Base-by-base conservation (phyloP, 53 echinoderm and acorn worm species). In the Pentamera pediparva region DNA sequence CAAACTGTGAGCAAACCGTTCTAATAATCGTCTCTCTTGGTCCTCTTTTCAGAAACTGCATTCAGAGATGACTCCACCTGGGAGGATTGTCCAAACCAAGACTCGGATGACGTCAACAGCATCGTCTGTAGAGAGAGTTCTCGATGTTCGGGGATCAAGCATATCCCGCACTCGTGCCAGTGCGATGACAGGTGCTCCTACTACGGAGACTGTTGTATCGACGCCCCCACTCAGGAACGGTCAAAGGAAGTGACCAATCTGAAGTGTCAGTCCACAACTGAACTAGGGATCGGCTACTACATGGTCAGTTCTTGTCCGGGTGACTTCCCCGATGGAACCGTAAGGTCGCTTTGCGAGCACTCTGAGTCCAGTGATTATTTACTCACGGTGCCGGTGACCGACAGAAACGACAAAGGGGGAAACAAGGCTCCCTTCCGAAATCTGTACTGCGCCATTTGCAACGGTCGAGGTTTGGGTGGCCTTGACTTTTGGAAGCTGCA, bases 391-490 rank as follows among this genome's bases (percentile, higher is more conserved):
- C 81, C 81, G 4, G 62, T 72, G 40, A 37, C 73, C 17, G 81
- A 48, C 30, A 55, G 3, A 28, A 38, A 18, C 7, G 37, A 19
- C 19, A 54, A 54, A 3, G 24, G 32, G 13, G 37, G 78, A 34
- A n/a, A n/a, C n/a, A 78, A 63, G 5, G 62, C 53, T 3, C 81
- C 60, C 26, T 80, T 80, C 38, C 51, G 56, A 25, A 80, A 80
- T 31, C 6, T 61, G 6, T 80, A 80, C 49, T 80, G 81, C 39
- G 81, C 81, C 19, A 25, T 80, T n/a, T 80, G 81, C 21, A 59
- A 80, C 32, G 48, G 37, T n/a, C 20, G 37, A 37, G 22, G 7
- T 38, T 20, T 65, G 2, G 65, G 40, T 2, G 24, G 26, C 27
- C 2, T 39, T 4, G 20, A 65, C 15, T 65, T 65, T 65, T 65